Evolutionary conservation across 2,113 vertebrate species (phyloP), one percentile per base, ranked within the genome.

Genomic region (Anser brachyrhynchus): DNA sequence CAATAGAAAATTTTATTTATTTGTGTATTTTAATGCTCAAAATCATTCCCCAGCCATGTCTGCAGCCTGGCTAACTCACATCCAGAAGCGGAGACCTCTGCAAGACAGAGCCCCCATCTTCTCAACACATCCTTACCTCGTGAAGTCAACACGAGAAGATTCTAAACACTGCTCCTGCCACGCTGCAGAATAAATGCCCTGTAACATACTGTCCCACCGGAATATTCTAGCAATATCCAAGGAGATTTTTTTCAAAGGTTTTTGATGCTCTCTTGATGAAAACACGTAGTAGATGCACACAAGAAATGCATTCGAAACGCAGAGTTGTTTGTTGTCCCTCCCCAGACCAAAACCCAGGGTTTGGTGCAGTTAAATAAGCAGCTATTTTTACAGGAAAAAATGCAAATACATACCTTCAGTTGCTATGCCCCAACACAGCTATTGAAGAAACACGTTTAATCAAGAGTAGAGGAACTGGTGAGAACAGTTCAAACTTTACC

Each of bases 201-300:
- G 1, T 18, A 69, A 61, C 4, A 54, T 8, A 57, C 3, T 10
- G 18, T 1, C 2, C 39, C 13, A 57, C 29, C 69, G 3, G 10
- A 43, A 46, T 62, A 62, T 49, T 51, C 26, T 46, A 61, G 12
- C 35, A 75, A 64, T 19, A 87, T 1, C 33, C 8, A 49, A 25
- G 4, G 18, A 54, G 9, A 57, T 81, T 71, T 64, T 46, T 13
- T 17, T 5, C 2, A n/a, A 44, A 10, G 8, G 3, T 10, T 55
- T 86, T 88, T 58, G 2, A 23, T 37, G 44, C 17, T 83, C 12
- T 67, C 79, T 76, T n/a, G 4, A 59, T 39, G 37, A 61, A 61
- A 65, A 57, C 21, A 52, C 28, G 8, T 7, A 49, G 39, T 7
- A 92, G 21, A 62, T 8, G 1, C 21, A 73, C 13, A 69, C 10